These are phyloP conservation scores for Mus spretus DNA, from an alignment of 2,797 vertebrate genomes.

Conservation along the genomic window DNA sequence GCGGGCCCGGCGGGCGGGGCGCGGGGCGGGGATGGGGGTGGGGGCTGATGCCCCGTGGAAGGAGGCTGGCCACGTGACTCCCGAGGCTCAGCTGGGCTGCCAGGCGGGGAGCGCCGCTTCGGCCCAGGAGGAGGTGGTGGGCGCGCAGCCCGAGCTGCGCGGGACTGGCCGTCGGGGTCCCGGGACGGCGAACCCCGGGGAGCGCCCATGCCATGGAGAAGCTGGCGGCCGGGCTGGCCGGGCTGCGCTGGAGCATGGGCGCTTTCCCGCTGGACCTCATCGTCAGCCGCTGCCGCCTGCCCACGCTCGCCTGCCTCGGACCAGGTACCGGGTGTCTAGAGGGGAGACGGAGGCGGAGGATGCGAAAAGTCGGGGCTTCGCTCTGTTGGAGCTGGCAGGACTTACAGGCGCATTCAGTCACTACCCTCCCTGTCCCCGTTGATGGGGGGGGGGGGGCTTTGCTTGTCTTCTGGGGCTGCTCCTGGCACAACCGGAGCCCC, in stretches of 20 bases:
- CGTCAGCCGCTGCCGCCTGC: slow-evolving; percentile 96
- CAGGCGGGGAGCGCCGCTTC: slow-evolving; percentile 48
- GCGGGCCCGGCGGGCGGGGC: slow-evolving; percentile 28
- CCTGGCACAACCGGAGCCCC: not conserved
- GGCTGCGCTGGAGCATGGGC: slow-evolving; percentile 95
- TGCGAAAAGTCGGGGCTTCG: not conserved
- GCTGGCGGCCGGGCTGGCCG: slow-evolving; percentile 94
- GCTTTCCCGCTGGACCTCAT: slow-evolving; percentile 96
- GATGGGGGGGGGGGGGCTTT: too few species aligned
- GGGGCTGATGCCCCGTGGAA: slow-evolving; percentile 68
- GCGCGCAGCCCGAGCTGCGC: slow-evolving; percentile 61
- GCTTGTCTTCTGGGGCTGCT: not conserved
- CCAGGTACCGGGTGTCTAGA: slow-evolving; percentile 90
- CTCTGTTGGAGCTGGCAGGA: not conserved
- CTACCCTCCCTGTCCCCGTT: not conserved
- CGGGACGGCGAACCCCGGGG: slow-evolving; percentile 82
- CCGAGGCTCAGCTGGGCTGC: slow-evolving; percentile 14
- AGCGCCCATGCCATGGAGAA: slow-evolving; percentile 95
- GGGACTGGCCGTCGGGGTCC: slow-evolving; percentile 78
- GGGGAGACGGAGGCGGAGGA: not conserved
- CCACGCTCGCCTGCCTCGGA: slow-evolving; percentile 94
- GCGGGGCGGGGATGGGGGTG: slow-evolving; percentile 27
- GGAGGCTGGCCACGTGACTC: slow-evolving; percentile 74
- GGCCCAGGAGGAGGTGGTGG: slow-evolving; percentile 63
- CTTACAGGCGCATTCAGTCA: not conserved